Conservation (phyloP, 30 jellyfish, hydroid and myxozoan genomes). For the Aurelia sp. region DNA sequence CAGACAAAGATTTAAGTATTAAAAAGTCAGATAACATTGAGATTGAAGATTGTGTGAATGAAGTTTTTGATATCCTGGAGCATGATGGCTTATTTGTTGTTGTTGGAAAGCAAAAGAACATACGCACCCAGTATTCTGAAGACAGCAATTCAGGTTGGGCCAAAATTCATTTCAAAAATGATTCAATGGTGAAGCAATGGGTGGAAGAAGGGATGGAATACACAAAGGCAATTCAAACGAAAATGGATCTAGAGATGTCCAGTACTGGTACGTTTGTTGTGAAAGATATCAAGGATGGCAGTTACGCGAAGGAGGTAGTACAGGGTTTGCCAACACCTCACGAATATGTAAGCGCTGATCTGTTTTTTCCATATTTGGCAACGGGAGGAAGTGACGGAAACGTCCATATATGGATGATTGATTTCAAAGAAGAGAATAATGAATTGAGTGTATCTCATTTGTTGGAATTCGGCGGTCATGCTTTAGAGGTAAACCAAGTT, state of each 20-base stretch:
- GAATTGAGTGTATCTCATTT: background rate
- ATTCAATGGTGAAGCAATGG: conserved; percentile 14
- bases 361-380: conserved; percentile 40
- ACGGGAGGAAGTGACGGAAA: conserved; percentile 63
- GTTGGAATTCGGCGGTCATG: conserved; percentile 24
- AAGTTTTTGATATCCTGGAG: conserved; percentile 15
- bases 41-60: conserved; percentile 6
- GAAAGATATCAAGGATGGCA: background rate
- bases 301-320: background rate
- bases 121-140: conserved; percentile 45
- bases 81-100: conserved; percentile 6
- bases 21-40: background rate
- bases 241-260: conserved; percentile 45
- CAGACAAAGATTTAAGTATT: background rate
- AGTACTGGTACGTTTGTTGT: conserved; percentile 30
- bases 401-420: conserved; percentile 19
- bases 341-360: conserved; percentile 32
- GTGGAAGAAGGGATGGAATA: conserved; percentile 46
- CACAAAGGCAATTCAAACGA: conserved; percentile 34
- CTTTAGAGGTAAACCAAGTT: conserved; percentile 14
- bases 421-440: background rate
- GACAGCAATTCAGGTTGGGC: conserved; percentile 55
- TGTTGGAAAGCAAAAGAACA: conserved; percentile 27
- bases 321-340: conserved; percentile 50
- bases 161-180: conserved; percentile 16